phyloP scores from a whole-genome alignment of 2,888 invertebrate genomes.

The Hemistola chrysoprasaria region DNA sequence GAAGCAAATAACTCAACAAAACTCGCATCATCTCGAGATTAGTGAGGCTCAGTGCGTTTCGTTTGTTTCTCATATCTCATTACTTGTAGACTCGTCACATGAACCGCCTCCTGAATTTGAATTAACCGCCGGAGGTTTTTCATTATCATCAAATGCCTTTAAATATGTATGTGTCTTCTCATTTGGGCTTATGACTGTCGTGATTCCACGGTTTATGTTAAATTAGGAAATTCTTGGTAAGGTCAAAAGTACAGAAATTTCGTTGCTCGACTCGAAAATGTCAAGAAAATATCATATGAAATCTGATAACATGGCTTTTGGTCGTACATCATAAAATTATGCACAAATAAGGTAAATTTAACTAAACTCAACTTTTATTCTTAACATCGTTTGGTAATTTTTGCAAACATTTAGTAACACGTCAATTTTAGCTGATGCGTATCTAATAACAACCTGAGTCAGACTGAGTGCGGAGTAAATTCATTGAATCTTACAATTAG shows the following conservation, averaged over 20 bases:
- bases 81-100: background rate
- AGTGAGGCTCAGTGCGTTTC: background rate
- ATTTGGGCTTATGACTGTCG: slow-evolving; percentile 42
- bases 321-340: too few relatives aligned
- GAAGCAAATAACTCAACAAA: background rate
- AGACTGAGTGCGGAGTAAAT: too few relatives aligned
- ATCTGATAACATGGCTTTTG: too few relatives aligned
- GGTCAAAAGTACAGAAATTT: background rate
- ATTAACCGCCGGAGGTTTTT: slow-evolving; percentile 55
- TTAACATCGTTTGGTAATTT: too few relatives aligned
- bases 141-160: slow-evolving; percentile 54
- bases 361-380: too few relatives aligned
- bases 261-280: too few relatives aligned
- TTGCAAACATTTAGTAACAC: too few relatives aligned
- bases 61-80: background rate
- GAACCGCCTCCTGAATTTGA: slow-evolving; percentile 41
- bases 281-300: too few relatives aligned
- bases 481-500: too few relatives aligned
- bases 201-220: slow-evolving; percentile 15
- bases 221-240: background rate
- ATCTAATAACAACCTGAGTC: too few relatives aligned
- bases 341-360: too few relatives aligned
- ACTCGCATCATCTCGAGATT: background rate
- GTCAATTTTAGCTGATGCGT: too few relatives aligned
- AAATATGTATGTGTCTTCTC: slow-evolving; percentile 59